Conservation (phyloP, 1,140 invertebrate species). For the Zaprionus camerounensis region DNA sequence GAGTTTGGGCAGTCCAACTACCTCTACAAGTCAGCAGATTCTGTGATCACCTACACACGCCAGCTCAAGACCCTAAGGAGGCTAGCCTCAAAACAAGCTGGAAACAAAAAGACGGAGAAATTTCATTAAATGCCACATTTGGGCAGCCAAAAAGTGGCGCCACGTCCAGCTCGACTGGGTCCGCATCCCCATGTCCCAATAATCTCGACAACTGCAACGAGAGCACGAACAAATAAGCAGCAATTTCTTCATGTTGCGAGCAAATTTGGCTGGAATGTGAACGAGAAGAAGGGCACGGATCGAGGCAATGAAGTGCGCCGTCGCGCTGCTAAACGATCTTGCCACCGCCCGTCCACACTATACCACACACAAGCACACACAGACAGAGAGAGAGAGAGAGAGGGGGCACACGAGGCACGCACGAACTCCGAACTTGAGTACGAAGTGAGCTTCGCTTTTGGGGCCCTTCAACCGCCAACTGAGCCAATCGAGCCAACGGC, state of each 20-base stretch:
- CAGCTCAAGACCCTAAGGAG: slow-evolving; percentile 54
- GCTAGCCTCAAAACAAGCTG: slow-evolving; percentile 18
- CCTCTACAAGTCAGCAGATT: background rate
- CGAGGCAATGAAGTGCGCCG: slow-evolving; percentile 76
- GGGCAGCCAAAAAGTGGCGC: slow-evolving; percentile 76
- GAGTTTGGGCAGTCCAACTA: background rate
- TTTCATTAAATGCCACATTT: slow-evolving; percentile 81
- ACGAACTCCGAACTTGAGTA: slow-evolving; percentile 66
- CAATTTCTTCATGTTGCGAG: slow-evolving; percentile 80
- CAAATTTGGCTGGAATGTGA: slow-evolving; percentile 78
- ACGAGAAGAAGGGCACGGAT: slow-evolving; percentile 12
- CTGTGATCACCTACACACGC: slow-evolving; percentile 26
- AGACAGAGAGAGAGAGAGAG: background rate
- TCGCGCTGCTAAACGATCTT: slow-evolving; percentile 79
- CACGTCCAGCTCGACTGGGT: slow-evolving; percentile 34
- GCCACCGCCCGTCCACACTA: slow-evolving; percentile 80
- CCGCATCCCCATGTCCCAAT: slow-evolving; percentile 48
- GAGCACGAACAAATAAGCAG: slow-evolving; percentile 71
- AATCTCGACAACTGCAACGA: slow-evolving; percentile 59
- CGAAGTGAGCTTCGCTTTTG: slow-evolving; percentile 46
- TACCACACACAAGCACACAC: slow-evolving; percentile 67
- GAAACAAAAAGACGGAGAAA: slow-evolving; percentile 43
- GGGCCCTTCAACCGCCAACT: slow-evolving; percentile 60
- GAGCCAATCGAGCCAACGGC: slow-evolving; percentile 30
- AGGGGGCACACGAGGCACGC: slow-evolving; percentile 51